These are phyloP conservation scores for Odontomachus brunneus DNA, from an alignment of 1,140 invertebrate genomes.

Conservation along the genomic window DNA sequence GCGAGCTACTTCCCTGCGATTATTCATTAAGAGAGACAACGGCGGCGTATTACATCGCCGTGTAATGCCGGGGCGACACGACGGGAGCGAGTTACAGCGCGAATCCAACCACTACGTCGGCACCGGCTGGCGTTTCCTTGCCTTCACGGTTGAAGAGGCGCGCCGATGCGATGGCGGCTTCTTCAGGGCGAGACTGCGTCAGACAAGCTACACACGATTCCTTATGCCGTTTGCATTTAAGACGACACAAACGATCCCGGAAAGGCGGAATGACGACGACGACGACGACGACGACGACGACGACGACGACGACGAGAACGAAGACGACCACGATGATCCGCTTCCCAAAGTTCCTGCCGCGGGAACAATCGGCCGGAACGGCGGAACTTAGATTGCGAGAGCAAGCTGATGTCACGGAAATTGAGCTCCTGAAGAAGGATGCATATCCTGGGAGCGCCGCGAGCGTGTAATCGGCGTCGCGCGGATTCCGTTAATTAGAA, in stretches of 20 bases:
- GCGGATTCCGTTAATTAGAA: conserved; percentile 47
- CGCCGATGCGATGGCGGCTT: conserved; percentile 42
- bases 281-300: conserved; percentile 38
- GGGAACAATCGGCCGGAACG: conserved; percentile 68
- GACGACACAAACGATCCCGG: conserved; percentile 45
- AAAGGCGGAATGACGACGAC: conserved; percentile 21
- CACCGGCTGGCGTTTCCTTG: conserved; percentile 58
- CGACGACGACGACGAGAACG: conserved; percentile 35
- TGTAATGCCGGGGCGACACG: conserved; percentile 54
- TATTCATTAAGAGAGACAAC: conserved; percentile 62
- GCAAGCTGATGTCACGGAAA: conserved; percentile 71
- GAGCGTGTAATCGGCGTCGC: conserved; percentile 58
- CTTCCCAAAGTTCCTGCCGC: conserved; percentile 44
- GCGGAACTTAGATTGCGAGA: conserved; percentile 68
- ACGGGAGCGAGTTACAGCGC: conserved; percentile 54
- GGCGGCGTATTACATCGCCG: conserved; percentile 50
- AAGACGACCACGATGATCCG: conserved; percentile 51
- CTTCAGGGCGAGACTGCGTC: conserved; percentile 49
- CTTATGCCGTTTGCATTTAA: conserved; percentile 57
- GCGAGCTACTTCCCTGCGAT: conserved; percentile 52
- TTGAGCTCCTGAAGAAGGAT: conserved; percentile 62
- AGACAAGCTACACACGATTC: conserved; percentile 59
- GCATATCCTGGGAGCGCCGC: conserved; percentile 18
- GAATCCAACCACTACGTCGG: conserved; percentile 56
- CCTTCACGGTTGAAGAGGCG: conserved; percentile 43